Evolutionary conservation across 2,888 invertebrate genomes (phyloP).

Genomic region (Teleiodes luculella): DNA sequence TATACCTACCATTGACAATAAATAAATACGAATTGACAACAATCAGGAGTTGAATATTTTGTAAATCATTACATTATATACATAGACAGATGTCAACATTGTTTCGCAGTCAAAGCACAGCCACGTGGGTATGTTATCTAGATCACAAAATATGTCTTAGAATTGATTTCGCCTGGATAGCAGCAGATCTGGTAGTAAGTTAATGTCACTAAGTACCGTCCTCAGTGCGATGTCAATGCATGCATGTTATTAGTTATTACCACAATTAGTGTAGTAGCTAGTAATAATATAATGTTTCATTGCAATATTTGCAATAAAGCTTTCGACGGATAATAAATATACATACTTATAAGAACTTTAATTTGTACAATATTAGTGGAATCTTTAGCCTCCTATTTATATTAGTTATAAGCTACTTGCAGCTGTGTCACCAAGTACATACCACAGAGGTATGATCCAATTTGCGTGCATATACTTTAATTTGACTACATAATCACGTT

Average conservation of each 20-base stretch:
- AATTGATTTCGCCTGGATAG: no score
- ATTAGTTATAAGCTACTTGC: conserved; percentile 1
- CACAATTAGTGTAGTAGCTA: no score
- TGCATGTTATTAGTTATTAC: no score
- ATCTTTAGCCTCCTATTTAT: conserved; percentile 3
- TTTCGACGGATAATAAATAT: background rate
- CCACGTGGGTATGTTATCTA: no score
- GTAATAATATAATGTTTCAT: background rate
- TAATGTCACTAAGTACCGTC: no score
- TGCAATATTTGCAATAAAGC: background rate
- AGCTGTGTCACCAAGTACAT: background rate
- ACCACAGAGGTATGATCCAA: background rate
- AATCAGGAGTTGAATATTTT: conserved; percentile 26
- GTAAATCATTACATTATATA: background rate
- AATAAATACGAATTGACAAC: conserved; percentile 24
- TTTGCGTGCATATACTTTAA: background rate
- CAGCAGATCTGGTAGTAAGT: no score
- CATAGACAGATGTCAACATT: background rate
- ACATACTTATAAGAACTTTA: conserved; percentile 3
- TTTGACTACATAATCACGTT: background rate
- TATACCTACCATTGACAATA: conserved; percentile 24
- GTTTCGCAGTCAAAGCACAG: background rate
- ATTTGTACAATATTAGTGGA: conserved; percentile 6
- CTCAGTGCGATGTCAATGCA: no score
- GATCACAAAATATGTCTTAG: no score